A percentile compares a stretch with the other conserved stretches of the same genome.
Evolutionary conservation across 2,113 vertebrate genomes (phyloP).

Genomic region (Pogona vitticeps): DNA sequence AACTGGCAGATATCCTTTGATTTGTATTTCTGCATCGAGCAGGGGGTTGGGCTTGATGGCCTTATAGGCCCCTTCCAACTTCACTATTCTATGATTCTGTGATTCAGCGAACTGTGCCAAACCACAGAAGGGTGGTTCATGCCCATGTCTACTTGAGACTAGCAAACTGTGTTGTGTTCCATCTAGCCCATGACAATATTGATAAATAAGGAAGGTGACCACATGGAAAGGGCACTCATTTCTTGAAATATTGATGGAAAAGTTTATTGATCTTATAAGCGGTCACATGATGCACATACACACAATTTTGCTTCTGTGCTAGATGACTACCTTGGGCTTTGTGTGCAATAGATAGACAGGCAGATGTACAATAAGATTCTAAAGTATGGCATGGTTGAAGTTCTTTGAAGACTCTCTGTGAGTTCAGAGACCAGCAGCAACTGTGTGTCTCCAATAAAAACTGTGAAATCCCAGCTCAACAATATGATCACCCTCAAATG

Average conservation of each 20-base stretch:
- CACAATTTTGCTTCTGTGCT: background rate
- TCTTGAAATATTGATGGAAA: background rate
- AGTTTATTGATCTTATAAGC: background rate
- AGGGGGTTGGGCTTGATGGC: too few relatives aligned
- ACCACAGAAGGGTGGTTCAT: too few relatives aligned
- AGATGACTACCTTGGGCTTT: background rate
- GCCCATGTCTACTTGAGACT: too few relatives aligned
- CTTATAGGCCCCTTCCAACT: too few relatives aligned
- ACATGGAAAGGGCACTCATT: background rate
- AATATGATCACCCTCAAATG: background rate
- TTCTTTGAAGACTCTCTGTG: background rate
- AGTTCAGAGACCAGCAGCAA: background rate
- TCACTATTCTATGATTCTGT: too few relatives aligned
- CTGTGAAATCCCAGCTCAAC: background rate
- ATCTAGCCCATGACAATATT: background rate
- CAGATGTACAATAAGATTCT: background rate
- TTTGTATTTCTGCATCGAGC: too few relatives aligned
- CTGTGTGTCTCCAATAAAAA: background rate
- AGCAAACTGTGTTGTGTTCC: too few relatives aligned
- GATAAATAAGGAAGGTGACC: background rate
- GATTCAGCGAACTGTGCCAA: too few relatives aligned
- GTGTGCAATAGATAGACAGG: background rate
- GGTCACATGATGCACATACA: background rate
- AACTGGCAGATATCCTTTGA: too few relatives aligned
- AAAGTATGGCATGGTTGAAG: background rate